phyloP scores from a whole-genome alignment of 2,113 vertebrate species.

The Mus spicilegus region DNA sequence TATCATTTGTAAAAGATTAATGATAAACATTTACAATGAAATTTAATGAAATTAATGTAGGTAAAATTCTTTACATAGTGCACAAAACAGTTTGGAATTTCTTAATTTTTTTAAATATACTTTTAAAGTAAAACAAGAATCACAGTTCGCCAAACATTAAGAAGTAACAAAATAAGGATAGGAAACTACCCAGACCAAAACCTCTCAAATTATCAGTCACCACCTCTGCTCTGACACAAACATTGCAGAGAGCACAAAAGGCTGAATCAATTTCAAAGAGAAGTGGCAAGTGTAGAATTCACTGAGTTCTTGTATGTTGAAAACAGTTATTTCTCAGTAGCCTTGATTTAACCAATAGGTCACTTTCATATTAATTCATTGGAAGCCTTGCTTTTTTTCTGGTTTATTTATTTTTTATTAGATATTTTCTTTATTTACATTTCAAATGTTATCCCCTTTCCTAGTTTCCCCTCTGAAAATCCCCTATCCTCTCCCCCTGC shows the following conservation, averaged over 20 bases:
- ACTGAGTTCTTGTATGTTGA: neutral
- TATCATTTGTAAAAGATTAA: neutral
- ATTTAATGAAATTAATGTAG: neutral
- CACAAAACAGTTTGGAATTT: neutral
- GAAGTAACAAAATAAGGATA: slow-evolving; percentile 38
- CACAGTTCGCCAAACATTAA: neutral
- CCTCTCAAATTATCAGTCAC: neutral
- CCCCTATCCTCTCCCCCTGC: too few species aligned
- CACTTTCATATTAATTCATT: neutral
- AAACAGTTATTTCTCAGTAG: neutral
- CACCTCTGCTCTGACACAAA: neutral
- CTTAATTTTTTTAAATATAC: neutral
- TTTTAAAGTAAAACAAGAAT: neutral
- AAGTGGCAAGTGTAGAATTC: neutral
- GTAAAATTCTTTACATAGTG: neutral
- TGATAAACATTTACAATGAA: neutral
- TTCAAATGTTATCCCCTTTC: too few species aligned
- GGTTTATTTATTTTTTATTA: too few species aligned
- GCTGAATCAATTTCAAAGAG: neutral
- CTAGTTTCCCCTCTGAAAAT: too few species aligned
- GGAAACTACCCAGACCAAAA: neutral
- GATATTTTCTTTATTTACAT: too few species aligned
- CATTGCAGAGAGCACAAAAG: neutral
- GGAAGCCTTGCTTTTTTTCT: too few species aligned
- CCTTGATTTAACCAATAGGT: neutral